Percentiles rank a stretch among this genome's conserved stretches.
Conservation (phyloP, 2,888 invertebrate species). For the Ceraclea dissimilis region DNA sequence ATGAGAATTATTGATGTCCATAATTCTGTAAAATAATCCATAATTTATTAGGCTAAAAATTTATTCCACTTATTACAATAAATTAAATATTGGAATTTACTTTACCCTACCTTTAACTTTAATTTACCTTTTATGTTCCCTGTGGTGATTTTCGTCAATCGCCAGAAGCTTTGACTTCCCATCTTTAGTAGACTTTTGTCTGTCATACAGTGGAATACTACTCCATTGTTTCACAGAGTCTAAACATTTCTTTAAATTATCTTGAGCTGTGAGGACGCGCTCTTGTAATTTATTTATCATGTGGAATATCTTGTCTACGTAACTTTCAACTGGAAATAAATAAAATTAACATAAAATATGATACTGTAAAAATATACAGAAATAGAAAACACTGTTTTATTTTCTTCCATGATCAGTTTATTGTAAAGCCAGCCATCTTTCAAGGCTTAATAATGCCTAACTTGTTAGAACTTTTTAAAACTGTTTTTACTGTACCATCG, state of each 20-base stretch:
- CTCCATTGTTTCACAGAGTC: constrained; percentile 63
- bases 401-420: too few species aligned
- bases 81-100: too few species aligned
- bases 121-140: constrained; percentile 44
- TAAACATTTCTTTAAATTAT: constrained; percentile 53
- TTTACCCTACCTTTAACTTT: too few species aligned
- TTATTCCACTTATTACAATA: too few species aligned
- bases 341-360: too few species aligned
- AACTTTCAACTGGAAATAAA: constrained; percentile 28
- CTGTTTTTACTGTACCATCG: too few species aligned
- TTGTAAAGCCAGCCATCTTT: too few species aligned
- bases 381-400: too few species aligned
- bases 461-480: too few species aligned
- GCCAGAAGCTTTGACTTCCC: constrained; percentile 45
- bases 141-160: constrained; percentile 47
- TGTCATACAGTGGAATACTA: constrained; percentile 62
- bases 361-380: too few species aligned
- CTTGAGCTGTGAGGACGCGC: constrained; percentile 59
- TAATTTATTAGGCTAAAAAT: neutral
- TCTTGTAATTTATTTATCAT: constrained; percentile 65
- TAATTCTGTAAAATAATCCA: constrained; percentile 32
- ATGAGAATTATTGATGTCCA: constrained; percentile 43
- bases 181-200: constrained; percentile 47
- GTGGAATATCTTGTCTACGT: constrained; percentile 60
- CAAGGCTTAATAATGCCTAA: too few species aligned